Conservation (phyloP, 2,113 vertebrate species). For the Hippotragus niger region DNA sequence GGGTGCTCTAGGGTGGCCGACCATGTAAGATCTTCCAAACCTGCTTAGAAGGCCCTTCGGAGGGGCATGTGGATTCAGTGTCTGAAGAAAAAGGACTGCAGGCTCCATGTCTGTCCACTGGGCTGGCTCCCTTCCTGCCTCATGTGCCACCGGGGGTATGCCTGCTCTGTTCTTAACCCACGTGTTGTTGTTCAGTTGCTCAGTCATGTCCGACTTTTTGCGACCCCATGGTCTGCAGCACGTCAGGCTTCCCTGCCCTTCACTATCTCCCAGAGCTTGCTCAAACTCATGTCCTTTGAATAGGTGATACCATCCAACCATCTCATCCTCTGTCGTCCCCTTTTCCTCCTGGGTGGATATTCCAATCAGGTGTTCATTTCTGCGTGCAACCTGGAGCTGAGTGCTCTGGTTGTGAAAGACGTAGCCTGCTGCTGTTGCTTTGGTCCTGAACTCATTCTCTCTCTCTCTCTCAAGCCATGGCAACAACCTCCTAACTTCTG, state of each 20-base stretch:
- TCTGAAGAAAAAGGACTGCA: background rate
- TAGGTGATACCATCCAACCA: background rate
- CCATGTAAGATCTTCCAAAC: background rate
- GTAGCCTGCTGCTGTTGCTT: background rate
- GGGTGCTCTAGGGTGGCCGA: background rate
- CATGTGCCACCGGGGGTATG: fast-evolving
- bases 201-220: fast-evolving
- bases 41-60: background rate
- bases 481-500: background rate
- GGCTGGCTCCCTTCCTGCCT: no score
- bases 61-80: background rate
- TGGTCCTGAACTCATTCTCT: background rate
- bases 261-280: background rate
- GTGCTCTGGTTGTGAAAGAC: background rate
- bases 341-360: background rate
- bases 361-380: background rate
- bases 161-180: background rate
- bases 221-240: background rate
- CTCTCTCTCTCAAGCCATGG: background rate
- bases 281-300: background rate
- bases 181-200: background rate
- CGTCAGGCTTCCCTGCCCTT: background rate
- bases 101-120: background rate
- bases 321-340: background rate
- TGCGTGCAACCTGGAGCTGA: background rate